These are phyloP conservation scores for Parnassius orleans DNA, from an alignment of 2,888 invertebrate species.

Conservation along the genomic window DNA sequence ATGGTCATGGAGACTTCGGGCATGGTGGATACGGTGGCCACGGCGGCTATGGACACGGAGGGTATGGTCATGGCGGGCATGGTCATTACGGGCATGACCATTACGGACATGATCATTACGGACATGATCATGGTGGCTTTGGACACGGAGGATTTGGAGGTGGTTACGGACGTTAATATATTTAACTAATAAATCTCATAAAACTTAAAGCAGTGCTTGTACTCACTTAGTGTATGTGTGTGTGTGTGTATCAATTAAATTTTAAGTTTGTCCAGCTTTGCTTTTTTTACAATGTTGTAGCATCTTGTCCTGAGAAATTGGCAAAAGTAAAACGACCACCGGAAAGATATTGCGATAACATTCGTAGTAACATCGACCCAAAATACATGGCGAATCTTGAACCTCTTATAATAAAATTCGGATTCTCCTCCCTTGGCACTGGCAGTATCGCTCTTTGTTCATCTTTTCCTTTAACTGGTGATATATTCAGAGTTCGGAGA, in stretches of 20 bases:
- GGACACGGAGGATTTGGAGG: conserved; percentile 28
- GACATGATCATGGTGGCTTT: conserved; percentile 31
- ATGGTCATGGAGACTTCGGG: conserved; percentile 25
- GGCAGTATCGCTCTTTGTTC: conserved; percentile 4
- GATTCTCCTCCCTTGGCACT: conserved; percentile 24
- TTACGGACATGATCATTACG: conserved; percentile 29
- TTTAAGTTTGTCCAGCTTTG: not conserved
- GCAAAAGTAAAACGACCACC: conserved; percentile 38
- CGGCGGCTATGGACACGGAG: conserved; percentile 8
- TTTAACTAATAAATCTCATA: not conserved
- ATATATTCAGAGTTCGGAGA: conserved; percentile 12
- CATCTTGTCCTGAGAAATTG: conserved; percentile 10
- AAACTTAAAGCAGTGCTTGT: too few species aligned
- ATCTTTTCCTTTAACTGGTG: conserved; percentile 4
- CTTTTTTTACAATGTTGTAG: conserved; percentile 9
- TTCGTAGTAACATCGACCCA: conserved; percentile 58
- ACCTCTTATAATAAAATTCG: conserved; percentile 41
- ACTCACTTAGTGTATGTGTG: not conserved
- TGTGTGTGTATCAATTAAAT: conserved; percentile 5
- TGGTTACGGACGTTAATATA: conserved; percentile 15
- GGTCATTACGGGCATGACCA: conserved; percentile 29
- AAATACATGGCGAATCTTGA: conserved; percentile 54
- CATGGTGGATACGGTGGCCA: conserved; percentile 13
- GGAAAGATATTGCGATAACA: conserved; percentile 55
- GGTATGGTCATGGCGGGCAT: conserved; percentile 27